Conservation (phyloP, 2,888 invertebrate species). For the Caenorhabditis sp. region DNA sequence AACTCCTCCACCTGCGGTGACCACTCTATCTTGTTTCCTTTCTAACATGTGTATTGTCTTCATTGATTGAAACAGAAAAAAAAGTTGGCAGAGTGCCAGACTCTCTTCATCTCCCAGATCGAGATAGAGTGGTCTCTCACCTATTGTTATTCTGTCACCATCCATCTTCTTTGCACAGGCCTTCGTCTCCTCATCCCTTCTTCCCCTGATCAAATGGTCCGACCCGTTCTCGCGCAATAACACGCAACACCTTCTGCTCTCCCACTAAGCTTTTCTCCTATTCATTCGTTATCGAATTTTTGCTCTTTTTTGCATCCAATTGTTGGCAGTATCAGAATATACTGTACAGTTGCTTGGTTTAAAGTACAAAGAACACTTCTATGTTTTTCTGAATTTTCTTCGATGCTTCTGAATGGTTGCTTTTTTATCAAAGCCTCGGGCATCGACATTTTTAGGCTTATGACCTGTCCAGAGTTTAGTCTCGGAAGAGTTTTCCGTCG, state of each 20-base stretch:
- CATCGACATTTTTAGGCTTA: constrained; percentile 26
- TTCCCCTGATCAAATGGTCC: neutral
- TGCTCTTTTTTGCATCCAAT: neutral
- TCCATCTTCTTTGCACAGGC: constrained; percentile 8
- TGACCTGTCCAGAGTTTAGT: constrained; percentile 8
- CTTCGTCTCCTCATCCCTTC: neutral
- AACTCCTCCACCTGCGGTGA: constrained; percentile 3
- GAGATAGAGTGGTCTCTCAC: constrained; percentile 36
- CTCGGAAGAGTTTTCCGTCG: constrained; percentile 7
- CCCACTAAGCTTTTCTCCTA: neutral
- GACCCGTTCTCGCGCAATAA: neutral
- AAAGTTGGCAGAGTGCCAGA: constrained; percentile 46
- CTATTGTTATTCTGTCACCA: constrained; percentile 8
- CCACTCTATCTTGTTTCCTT: constrained; percentile 55
- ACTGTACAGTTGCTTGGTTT: neutral
- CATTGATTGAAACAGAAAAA: constrained; percentile 34
- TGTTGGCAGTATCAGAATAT: neutral
- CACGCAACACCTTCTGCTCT: constrained; percentile 3
- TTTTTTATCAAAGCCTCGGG: constrained; percentile 9
- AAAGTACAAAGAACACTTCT: constrained; percentile 17
- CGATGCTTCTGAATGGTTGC: neutral
- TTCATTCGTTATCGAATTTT: neutral
- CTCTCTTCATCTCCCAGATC: constrained; percentile 35
- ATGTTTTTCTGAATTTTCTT: neutral
- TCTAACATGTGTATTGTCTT: constrained; percentile 21